Conservation (phyloP, 2,888 invertebrate species). For the Rhingia rostrata region DNA sequence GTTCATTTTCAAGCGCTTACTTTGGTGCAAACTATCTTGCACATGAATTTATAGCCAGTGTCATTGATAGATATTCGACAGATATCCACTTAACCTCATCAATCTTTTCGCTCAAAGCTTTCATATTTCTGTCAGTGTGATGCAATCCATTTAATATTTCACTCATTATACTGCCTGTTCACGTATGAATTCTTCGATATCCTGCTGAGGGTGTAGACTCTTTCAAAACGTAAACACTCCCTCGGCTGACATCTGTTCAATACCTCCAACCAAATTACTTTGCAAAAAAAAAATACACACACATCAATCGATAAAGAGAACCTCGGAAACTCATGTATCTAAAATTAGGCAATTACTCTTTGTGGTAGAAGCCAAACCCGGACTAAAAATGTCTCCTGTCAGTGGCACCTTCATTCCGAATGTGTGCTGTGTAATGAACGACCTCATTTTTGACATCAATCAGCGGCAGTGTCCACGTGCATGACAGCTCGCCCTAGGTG, state of each 20-base stretch:
- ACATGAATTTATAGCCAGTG: conserved; percentile 16
- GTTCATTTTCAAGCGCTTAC: too few species aligned
- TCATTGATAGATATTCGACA: conserved; percentile 28
- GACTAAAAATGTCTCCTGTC: conserved; percentile 9
- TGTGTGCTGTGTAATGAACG: conserved; percentile 26
- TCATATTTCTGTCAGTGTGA: conserved; percentile 49
- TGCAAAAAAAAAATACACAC: too few species aligned
- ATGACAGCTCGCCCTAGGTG: conserved; percentile 13
- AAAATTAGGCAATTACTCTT: conserved; percentile 66
- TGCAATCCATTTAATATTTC: conserved; percentile 47
- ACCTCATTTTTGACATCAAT: conserved; percentile 59
- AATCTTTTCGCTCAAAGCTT: conserved; percentile 44
- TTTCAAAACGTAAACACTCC: neutral
- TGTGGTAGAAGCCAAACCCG: conserved; percentile 32
- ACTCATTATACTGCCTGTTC: conserved; percentile 22
- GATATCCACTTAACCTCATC: conserved; percentile 48
- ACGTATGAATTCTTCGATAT: conserved; percentile 6
- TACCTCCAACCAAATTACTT: too few species aligned
- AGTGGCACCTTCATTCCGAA: conserved; percentile 1
- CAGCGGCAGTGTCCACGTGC: conserved; percentile 49
- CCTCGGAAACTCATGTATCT: conserved; percentile 39
- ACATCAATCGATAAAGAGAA: neutral
- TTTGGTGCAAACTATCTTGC: too few species aligned
- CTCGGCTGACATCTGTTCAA: too few species aligned
- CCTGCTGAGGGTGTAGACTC: conserved; percentile 15